Percentiles rank a stretch among this genome's conserved stretches.
Evolutionary conservation across 2,888 invertebrate genomes (phyloP).

Genomic region (Tromatobia lineatoria): DNA sequence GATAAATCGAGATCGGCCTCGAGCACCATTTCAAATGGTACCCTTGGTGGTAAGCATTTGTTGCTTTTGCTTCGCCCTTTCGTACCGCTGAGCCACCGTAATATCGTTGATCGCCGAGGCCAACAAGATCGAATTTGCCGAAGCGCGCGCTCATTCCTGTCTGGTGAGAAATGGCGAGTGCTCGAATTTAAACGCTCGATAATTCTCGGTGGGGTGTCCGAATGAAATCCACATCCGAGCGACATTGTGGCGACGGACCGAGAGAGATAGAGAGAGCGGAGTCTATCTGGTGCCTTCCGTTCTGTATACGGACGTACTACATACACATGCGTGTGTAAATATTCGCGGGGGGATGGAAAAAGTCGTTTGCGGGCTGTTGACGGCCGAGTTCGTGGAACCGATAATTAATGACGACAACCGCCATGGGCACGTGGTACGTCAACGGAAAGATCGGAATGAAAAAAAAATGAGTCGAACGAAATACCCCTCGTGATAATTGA

Average conservation of each 20-base stretch:
- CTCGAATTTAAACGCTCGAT: constrained; percentile 45
- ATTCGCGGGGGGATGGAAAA: not conserved
- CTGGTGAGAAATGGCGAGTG: constrained; percentile 29
- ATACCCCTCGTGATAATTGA: not conserved
- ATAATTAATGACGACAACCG: constrained; percentile 13
- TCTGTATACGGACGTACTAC: not conserved
- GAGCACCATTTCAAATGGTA: constrained; percentile 21
- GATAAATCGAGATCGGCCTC: constrained; percentile 42
- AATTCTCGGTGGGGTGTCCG: constrained; percentile 34
- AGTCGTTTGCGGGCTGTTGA: not conserved
- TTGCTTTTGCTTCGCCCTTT: constrained; percentile 4
- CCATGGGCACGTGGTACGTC: constrained; percentile 1
- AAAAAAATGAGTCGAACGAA: not conserved
- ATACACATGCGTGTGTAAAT: not conserved
- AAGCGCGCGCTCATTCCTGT: not conserved
- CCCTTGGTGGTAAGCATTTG: constrained; percentile 5
- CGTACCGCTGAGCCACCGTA: not conserved
- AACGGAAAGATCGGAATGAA: not conserved
- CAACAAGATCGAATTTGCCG: constrained; percentile 26
- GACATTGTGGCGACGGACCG: not conserved
- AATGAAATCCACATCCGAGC: constrained; percentile 21
- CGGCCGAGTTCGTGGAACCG: not conserved
- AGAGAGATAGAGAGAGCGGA: no score
- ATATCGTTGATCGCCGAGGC: constrained; percentile 24
- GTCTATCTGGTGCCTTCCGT: constrained; percentile 1